These are phyloP conservation scores for Amphipoea oculea DNA, from an alignment of 2,888 invertebrate genomes.

Conservation along the genomic window DNA sequence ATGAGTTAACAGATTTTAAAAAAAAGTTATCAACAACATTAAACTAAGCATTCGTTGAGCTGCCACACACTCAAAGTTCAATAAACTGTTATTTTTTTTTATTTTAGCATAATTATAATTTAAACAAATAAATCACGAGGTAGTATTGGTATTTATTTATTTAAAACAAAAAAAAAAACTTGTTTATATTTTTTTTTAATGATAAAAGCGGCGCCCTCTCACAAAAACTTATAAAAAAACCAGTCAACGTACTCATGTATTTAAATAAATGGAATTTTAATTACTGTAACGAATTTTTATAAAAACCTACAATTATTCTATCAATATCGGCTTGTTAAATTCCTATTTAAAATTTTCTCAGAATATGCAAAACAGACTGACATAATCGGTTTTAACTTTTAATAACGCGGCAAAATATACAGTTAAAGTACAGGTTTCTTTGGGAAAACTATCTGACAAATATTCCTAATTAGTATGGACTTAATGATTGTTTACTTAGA, in stretches of 20 bases:
- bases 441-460: constrained; percentile 7
- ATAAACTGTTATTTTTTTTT: neutral
- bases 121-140: neutral
- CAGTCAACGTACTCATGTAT: neutral
- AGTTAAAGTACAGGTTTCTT: constrained; percentile 13
- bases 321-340: neutral
- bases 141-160: neutral
- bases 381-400: constrained; percentile 18
- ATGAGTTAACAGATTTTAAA: neutral
- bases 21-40: neutral
- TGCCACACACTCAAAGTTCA: neutral
- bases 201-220: too few relatives aligned
- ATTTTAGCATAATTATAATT: neutral
- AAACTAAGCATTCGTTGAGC: neutral
- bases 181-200: neutral
- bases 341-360: neutral
- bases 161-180: neutral
- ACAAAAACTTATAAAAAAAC: neutral
- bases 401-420: constrained; percentile 3
- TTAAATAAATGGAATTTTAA: constrained; percentile 27
- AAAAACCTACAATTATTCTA: neutral
- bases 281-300: neutral
- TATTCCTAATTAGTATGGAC: constrained; percentile 7
- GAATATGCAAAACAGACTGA: constrained; percentile 1
- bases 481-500: constrained; percentile 19